Base-by-base conservation (phyloP, 2,888 invertebrate species). In the Hirtodrosophila trivittata region DNA sequence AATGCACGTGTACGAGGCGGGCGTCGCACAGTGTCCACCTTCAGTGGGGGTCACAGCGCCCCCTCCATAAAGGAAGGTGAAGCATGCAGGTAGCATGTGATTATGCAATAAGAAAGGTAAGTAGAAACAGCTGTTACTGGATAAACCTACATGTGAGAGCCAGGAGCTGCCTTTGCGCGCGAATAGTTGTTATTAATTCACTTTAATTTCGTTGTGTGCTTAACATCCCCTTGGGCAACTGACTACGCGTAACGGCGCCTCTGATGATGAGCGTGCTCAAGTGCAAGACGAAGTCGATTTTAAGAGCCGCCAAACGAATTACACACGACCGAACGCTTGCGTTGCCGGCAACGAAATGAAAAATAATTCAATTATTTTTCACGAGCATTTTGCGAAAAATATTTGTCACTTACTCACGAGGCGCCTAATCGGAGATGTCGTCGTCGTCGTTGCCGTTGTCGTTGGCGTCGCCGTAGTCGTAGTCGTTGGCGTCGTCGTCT, bases 321-420 rank as follows among this genome's bases (percentile, higher is more conserved):
- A n/a, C 9, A 69, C 71, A 81, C 84, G 64, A 75, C 86, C 71
- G 68, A 70, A 45, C 83, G 77, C 77, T 70, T 70, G 67, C 78
- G 84, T 75, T 82, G 85, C 73, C 87, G 77, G 75, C 80, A 66
- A 70, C 74, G 70, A 75, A 87, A 86, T 86, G 86, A 85, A 87
- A 72, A 73, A 80, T 67, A 85, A 81, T 67, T 81, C 72, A 86
- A 83, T 87, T 85, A 86, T 83, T 86, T 86, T 77, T 62, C 73
- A 82, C 83, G 58, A 72, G 60, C 51, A 37, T 38, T 58, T 65
- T 69, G 71, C 70, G 42, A 56, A 65, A 65, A 57, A 70, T 51
- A 69, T 66, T 72, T 62, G 70, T 70, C 62, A 70, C 70, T 54
- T 55, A 50, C 51, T 58, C 65, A 59, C 70, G 59, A 63, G 65